These are phyloP conservation scores for Bambusicola thoracicus DNA, from an alignment of 2,113 vertebrate species.

Conservation along the genomic window DNA sequence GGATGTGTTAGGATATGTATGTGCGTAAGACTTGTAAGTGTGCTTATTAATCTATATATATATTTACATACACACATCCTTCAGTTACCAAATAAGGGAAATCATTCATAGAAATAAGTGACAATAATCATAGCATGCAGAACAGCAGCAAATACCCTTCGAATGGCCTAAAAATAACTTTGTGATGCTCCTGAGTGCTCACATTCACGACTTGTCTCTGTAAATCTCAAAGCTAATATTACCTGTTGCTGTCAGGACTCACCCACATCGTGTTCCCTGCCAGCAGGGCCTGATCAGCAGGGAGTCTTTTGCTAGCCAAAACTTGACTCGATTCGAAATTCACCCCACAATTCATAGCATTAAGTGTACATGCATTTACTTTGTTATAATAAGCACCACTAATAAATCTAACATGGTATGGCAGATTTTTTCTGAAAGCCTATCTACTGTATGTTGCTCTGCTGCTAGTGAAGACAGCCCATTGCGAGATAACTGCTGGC, in stretches of 20 bases:
- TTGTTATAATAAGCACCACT: background rate
- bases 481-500: background rate
- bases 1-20: no score
- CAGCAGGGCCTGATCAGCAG: background rate
- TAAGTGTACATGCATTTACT: background rate
- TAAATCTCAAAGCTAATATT: background rate
- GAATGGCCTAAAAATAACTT: background rate
- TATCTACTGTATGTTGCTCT: background rate
- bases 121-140: background rate
- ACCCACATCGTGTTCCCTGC: background rate
- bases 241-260: rapidly evolving
- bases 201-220: background rate
- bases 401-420: background rate
- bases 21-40: background rate
- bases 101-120: background rate
- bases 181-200: background rate
- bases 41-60: background rate
- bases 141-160: background rate
- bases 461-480: background rate
- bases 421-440: background rate
- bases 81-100: background rate
- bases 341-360: background rate
- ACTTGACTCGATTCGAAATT: background rate
- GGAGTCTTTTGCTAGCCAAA: background rate
- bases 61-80: background rate